Evolutionary conservation across 2,888 invertebrate genomes (phyloP).

Genomic region (Stictocephala bisonia): DNA sequence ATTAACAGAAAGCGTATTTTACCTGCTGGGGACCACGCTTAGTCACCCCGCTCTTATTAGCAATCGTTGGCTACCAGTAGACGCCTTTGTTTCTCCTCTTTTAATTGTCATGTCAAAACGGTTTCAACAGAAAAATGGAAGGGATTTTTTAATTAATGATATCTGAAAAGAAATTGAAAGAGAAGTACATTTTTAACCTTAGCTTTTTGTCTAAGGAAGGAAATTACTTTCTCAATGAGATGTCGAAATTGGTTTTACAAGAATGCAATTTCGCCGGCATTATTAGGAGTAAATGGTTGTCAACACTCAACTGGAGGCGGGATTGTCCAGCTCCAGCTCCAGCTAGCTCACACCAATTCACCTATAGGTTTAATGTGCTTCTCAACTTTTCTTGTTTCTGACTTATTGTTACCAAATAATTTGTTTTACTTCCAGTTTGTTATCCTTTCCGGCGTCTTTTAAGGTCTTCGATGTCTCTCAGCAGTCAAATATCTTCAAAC

Average conservation of each 20-base stretch:
- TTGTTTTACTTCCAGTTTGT: neutral
- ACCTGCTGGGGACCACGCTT: neutral
- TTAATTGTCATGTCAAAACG: constrained; percentile 50
- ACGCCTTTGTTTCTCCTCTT: constrained; percentile 43
- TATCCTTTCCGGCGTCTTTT: neutral
- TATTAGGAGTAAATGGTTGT: constrained; percentile 34
- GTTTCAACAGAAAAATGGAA: constrained; percentile 49
- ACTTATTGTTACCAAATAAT: constrained; percentile 11
- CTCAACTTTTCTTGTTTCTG: constrained; percentile 12
- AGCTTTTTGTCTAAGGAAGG: constrained; percentile 30
- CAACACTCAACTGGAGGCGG: too few species aligned
- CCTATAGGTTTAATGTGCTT: constrained; percentile 2
- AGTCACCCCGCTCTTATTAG: constrained; percentile 45
- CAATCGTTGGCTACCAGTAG: constrained; percentile 45
- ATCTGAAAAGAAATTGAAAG: constrained; percentile 48
- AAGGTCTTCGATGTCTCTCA: too few species aligned
- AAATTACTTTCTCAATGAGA: constrained; percentile 37
- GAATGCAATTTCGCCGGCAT: constrained; percentile 32
- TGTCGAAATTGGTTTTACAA: constrained; percentile 33
- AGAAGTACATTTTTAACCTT: constrained; percentile 27
- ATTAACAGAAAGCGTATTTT: too few species aligned
- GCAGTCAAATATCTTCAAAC: too few species aligned
- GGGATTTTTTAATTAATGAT: constrained; percentile 50
- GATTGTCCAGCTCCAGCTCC: neutral
- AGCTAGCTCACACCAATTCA: neutral